Base-by-base conservation (phyloP, 2,888 invertebrate species). In the Callinectes sapidus region DNA sequence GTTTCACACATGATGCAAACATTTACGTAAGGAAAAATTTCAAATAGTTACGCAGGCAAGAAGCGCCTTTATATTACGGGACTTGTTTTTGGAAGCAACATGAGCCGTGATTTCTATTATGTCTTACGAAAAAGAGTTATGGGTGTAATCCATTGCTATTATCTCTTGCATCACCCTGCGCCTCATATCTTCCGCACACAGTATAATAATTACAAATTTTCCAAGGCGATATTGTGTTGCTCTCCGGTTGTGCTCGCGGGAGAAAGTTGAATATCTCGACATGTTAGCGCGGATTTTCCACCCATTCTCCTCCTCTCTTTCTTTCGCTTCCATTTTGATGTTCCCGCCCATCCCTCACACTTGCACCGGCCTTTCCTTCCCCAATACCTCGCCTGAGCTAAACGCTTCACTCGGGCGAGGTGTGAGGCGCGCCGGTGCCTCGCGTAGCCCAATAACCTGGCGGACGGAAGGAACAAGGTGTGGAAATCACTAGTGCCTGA, bases 401-500 rank as follows among this genome's bases (percentile, higher is more conserved):
- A 81, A 81, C 81, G 18, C 81, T 32, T 81, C 81, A 13, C 81
- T 81, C 35, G 32, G 10, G 14, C 14, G 35, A 81, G 16, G 81
- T 14, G 10, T 35, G 81, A 81, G 81, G 14, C 14, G 35, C 14
- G 32, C 6, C 81, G 81, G 35, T 32, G 81, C 35, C 81, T 81
- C 32, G 35, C 35, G 35, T 32, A 81, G 14, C 81, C 35, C 81
- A 81, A 81, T 81, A 81, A 81, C 81, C 35, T 35, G 81, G 81
- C 35, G 35, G 81, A 81, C 81, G 23, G 81, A 81, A 35, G 81
- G 32, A 81, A 35, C 81, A 81, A 32, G 81, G 81, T 81, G 81
- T 81, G 81, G 81, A 81, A 81, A 81, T 81, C 81, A 81, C 81
- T 81, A 81, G 81, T 81, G 81, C 81, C 81, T 81, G 81, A 81